These are phyloP conservation scores for Neomorphus geoffroyi DNA, from an alignment of 2,797 vertebrate genomes.

Conservation along the genomic window DNA sequence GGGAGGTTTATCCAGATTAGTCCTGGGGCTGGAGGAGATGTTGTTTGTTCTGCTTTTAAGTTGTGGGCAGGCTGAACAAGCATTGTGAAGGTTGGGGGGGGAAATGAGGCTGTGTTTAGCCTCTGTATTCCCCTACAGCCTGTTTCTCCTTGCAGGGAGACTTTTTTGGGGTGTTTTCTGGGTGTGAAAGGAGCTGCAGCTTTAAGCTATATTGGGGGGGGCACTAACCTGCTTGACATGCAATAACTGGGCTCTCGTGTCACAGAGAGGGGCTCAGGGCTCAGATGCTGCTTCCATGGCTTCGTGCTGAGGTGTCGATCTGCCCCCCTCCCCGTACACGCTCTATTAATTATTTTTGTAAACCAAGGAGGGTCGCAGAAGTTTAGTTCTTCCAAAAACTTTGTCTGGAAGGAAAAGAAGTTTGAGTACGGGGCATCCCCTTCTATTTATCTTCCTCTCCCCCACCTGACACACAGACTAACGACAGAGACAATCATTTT, in stretches of 20 bases:
- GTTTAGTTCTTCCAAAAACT: conserved; percentile 55
- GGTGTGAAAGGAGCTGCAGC: background rate
- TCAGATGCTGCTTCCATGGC: background rate
- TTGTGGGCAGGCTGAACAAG: background rate
- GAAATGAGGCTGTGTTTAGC: background rate
- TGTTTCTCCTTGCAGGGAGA: background rate
- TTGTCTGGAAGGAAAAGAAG: conserved; percentile 48
- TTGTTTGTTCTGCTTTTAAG: background rate
- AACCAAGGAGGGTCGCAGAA: conserved; percentile 2
- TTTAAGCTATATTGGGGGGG: background rate
- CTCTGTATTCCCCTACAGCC: background rate
- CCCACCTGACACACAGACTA: conserved; percentile 35
- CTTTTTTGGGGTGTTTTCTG: background rate
- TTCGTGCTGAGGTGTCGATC: background rate
- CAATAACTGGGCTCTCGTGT: background rate
- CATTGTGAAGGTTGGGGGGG: background rate
- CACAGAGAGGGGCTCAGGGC: background rate
- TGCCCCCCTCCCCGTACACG: background rate
- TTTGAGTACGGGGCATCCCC: conserved; percentile 68
- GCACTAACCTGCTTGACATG: background rate
- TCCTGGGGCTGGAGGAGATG: conserved; percentile 1
- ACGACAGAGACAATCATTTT: conserved; percentile 76
- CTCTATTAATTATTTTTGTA: background rate
- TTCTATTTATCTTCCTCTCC: conserved; percentile 48
- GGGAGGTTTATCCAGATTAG: background rate